These are phyloP conservation scores for Ridgeia piscesae DNA, from an alignment of 1,140 invertebrate species.

Conservation along the genomic window DNA sequence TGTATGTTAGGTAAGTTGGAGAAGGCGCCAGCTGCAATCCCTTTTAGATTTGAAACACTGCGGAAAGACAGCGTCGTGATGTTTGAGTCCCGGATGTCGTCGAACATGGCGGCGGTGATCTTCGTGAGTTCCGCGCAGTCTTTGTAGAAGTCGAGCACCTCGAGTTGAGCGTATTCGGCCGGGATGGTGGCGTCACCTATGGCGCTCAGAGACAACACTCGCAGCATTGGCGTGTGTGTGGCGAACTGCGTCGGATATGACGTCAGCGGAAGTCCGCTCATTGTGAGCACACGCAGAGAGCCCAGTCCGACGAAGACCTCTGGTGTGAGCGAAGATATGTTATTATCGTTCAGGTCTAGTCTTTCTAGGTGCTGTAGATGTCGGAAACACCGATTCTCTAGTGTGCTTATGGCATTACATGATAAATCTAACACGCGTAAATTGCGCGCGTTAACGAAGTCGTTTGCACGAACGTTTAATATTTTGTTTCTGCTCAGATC, in stretches of 20 bases:
- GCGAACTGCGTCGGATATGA: not conserved
- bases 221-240: not conserved
- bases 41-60: not conserved
- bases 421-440: not conserved
- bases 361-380: not conserved
- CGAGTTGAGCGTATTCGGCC: not conserved
- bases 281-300: not conserved
- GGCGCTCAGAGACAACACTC: not conserved
- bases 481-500: not conserved
- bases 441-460: not conserved
- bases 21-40: not conserved
- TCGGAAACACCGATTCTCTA: not conserved
- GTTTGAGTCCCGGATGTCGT: not conserved
- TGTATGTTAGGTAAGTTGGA: not conserved
- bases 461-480: not conserved
- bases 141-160: not conserved
- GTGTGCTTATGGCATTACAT: not conserved
- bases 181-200: not conserved
- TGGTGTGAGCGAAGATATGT: not conserved
- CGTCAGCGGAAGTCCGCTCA: not conserved
- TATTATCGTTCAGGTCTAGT: not conserved
- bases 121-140: not conserved
- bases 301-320: not conserved
- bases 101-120: not conserved
- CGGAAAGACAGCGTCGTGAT: not conserved